Percentiles rank a stretch among this genome's conserved stretches.
These are phyloP conservation scores for Steinernema carpocapsae DNA, from an alignment of 2,888 invertebrate species.

Conservation along the genomic window DNA sequence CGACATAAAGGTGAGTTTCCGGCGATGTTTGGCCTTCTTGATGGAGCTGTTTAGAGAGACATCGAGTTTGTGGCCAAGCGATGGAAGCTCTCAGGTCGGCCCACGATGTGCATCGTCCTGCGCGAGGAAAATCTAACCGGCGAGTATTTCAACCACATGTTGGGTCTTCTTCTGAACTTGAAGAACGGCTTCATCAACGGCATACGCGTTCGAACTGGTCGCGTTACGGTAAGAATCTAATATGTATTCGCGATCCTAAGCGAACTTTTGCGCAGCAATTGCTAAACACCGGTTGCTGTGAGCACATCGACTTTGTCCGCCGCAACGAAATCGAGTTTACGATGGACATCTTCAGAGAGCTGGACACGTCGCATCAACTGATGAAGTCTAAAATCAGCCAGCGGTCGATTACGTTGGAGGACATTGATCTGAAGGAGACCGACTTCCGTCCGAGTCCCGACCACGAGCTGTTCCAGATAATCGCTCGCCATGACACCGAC, in stretches of 20 bases:
- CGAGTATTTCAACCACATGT: slow-evolving; percentile 93
- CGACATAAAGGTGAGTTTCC: slow-evolving; percentile 80
- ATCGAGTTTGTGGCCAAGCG: slow-evolving; percentile 94
- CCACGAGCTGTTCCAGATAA: slow-evolving; percentile 47
- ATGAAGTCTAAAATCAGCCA: slow-evolving; percentile 47
- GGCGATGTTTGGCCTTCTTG: background rate
- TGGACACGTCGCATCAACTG: slow-evolving; percentile 38
- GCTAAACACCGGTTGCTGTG: slow-evolving; percentile 96
- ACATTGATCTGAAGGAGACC: slow-evolving; percentile 36
- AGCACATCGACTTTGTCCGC: slow-evolving; percentile 89
- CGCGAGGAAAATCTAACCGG: slow-evolving; percentile 82
- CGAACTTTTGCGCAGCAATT: slow-evolving; percentile 78
- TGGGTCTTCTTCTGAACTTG: slow-evolving; percentile 91
- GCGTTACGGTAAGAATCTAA: slow-evolving; percentile 70
- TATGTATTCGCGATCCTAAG: no score
- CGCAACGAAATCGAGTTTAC: slow-evolving; percentile 72
- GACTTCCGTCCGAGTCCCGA: slow-evolving; percentile 43
- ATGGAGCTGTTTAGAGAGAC: slow-evolving; percentile 76
- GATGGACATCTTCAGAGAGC: slow-evolving; percentile 59
- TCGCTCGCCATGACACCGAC: slow-evolving; percentile 57
- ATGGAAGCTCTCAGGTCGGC: slow-evolving; percentile 94
- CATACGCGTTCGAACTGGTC: slow-evolving; percentile 90
- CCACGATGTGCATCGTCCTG: slow-evolving; percentile 92
- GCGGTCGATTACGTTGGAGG: slow-evolving; percentile 38
- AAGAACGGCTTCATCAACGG: slow-evolving; percentile 96